Conservation (phyloP, 1,140 invertebrate genomes). For the Saxidomus purpurata region DNA sequence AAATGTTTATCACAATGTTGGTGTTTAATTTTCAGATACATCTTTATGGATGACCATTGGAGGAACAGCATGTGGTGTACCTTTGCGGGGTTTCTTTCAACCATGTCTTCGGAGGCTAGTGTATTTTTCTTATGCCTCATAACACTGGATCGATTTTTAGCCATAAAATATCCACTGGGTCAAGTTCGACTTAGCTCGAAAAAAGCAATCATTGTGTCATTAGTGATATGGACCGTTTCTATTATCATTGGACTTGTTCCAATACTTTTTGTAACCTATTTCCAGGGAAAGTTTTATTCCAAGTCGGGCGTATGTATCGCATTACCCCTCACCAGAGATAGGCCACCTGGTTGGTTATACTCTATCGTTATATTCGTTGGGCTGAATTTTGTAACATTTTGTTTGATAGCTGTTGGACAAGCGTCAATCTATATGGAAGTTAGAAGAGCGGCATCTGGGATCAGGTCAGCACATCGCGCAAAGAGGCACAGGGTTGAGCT, state of each 20-base stretch:
- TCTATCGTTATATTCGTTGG: slow-evolving; percentile 46
- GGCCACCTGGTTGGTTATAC: slow-evolving; percentile 36
- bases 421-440: background rate
- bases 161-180: slow-evolving; percentile 76
- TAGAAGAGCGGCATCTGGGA: background rate
- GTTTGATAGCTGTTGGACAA: slow-evolving; percentile 50
- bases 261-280: slow-evolving; percentile 35
- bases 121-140: slow-evolving; percentile 74
- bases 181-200: slow-evolving; percentile 30
- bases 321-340: slow-evolving; percentile 54
- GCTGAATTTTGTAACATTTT: slow-evolving; percentile 66
- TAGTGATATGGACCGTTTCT: slow-evolving; percentile 59
- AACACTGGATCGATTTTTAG: slow-evolving; percentile 75
- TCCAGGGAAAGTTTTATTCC: slow-evolving; percentile 62
- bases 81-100: slow-evolving; percentile 74
- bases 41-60: slow-evolving; percentile 72
- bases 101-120: slow-evolving; percentile 73
- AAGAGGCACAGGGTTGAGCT: slow-evolving; percentile 35
- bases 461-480: background rate
- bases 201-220: background rate
- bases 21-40: slow-evolving; percentile 67
- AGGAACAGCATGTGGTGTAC: slow-evolving; percentile 68
- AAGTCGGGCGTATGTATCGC: slow-evolving; percentile 66
- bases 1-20: too few relatives aligned
- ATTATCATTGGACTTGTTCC: slow-evolving; percentile 65